These are phyloP conservation scores for Thereva unica DNA, from an alignment of 2,888 invertebrate species.

Conservation along the genomic window DNA sequence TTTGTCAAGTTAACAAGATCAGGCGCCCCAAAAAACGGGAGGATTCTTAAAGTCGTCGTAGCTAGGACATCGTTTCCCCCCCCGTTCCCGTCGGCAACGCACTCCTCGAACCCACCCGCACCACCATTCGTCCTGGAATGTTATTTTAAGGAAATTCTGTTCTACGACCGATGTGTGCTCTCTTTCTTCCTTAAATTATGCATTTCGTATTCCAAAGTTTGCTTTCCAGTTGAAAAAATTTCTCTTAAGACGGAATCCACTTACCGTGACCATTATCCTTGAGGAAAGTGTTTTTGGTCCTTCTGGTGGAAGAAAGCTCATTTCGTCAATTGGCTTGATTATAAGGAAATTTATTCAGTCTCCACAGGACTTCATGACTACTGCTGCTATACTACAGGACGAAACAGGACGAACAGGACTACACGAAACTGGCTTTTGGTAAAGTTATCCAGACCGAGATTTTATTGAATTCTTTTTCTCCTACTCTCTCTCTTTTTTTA, in stretches of 20 bases:
- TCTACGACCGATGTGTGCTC: too few relatives aligned
- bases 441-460: too few relatives aligned
- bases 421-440: too few relatives aligned
- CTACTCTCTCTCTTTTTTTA: too few relatives aligned
- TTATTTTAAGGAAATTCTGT: neutral
- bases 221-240: neutral
- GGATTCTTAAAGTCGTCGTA: conserved; percentile 3
- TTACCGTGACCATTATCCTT: neutral
- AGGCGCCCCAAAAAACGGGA: conserved; percentile 18
- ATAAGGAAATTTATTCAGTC: too few relatives aligned
- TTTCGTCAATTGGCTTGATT: too few relatives aligned
- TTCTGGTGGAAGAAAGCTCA: neutral
- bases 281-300: neutral
- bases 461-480: too few relatives aligned
- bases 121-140: neutral
- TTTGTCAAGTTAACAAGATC: conserved; percentile 38
- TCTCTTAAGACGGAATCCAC: neutral
- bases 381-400: too few relatives aligned
- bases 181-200: conserved; percentile 19
- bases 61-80: too few relatives aligned
- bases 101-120: neutral
- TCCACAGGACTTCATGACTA: too few relatives aligned
- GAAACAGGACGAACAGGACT: too few relatives aligned
- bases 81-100: too few relatives aligned
- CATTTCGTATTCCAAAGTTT: conserved; percentile 6